A percentile compares a stretch with the other conserved stretches of the same genome.
Evolutionary conservation across 2,113 vertebrate genomes (phyloP).

Genomic region (Pleuronectes platessa): DNA sequence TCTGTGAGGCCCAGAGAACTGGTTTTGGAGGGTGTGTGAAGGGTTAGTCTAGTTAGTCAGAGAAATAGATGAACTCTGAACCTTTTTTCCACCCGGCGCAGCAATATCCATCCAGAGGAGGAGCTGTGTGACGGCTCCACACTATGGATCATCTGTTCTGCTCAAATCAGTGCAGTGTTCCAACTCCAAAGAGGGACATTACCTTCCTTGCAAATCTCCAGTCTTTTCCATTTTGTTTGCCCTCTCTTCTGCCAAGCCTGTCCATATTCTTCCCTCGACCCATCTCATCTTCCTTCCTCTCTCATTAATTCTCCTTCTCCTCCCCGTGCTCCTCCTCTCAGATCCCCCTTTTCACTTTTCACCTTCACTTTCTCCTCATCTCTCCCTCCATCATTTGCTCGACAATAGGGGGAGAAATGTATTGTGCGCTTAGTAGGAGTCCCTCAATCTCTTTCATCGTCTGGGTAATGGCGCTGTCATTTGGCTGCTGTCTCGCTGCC

Average conservation of each 20-base stretch:
- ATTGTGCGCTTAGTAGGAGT: constrained; percentile 29
- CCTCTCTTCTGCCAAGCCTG: not conserved
- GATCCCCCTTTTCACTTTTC: not conserved
- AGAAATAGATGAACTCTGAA: constrained; percentile 18
- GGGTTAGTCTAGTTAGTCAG: constrained; percentile 9
- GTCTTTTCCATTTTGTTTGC: constrained; percentile 8
- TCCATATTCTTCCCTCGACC: not conserved
- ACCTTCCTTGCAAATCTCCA: constrained; percentile 14
- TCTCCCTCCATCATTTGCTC: constrained; percentile 12
- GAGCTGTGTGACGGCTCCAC: constrained; percentile 26
- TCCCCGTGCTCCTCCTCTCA: too few species aligned
- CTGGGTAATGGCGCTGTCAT: constrained; percentile 62
- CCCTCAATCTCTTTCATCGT: constrained; percentile 48
- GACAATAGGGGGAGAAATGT: constrained; percentile 59
- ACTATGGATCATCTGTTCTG: constrained; percentile 19
- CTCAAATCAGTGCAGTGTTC: constrained; percentile 47
- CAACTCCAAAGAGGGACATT: constrained; percentile 26
- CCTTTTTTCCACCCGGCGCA: constrained; percentile 14
- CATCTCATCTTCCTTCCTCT: constrained; percentile 5
- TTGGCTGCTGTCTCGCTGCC: constrained; percentile 30
- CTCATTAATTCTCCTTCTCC: not conserved
- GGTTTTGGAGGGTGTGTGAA: constrained; percentile 7
- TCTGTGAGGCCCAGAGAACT: constrained; percentile 9
- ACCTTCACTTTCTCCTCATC: constrained; percentile 4
- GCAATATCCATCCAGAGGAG: constrained; percentile 39